phyloP scores from a whole-genome alignment of 2,888 invertebrate genomes.

The Theretra japonica region DNA sequence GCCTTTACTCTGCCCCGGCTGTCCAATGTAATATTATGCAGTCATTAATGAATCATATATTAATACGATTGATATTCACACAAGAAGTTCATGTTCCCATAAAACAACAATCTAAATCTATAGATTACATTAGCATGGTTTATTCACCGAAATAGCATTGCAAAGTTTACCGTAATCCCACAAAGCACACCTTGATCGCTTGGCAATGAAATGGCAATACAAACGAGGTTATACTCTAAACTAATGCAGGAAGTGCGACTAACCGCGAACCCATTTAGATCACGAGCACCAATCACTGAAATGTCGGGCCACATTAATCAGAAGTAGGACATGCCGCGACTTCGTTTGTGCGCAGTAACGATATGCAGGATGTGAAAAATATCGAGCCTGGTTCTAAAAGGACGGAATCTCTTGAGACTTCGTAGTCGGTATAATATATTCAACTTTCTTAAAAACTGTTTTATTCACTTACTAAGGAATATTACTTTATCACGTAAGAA shows the following conservation, averaged over 20 bases:
- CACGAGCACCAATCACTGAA: constrained; percentile 2
- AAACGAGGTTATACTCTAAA: constrained; percentile 42
- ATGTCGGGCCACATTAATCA: not conserved
- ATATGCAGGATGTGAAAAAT: not conserved
- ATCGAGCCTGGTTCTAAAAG: too few species aligned
- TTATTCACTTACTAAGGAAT: too few species aligned
- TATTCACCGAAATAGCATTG: constrained; percentile 12
- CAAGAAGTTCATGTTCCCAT: not conserved
- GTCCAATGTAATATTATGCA: too few species aligned
- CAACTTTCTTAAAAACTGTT: too few species aligned
- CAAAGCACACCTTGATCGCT: constrained; percentile 42
- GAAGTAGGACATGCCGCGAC: not conserved
- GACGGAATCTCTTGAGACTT: too few species aligned
- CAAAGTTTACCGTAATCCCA: constrained; percentile 18
- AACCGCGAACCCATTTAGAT: constrained; percentile 27
- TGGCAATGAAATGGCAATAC: constrained; percentile 44
- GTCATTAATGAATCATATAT: too few species aligned
- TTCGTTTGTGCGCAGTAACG: not conserved
- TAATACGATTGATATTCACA: not conserved
- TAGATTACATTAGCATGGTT: not conserved
- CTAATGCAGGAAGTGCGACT: constrained; percentile 37
- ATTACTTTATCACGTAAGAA: too few species aligned
- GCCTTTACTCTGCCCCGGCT: too few species aligned
- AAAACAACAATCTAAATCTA: not conserved
- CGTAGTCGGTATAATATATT: too few species aligned